phyloP scores from a whole-genome alignment of 2,888 invertebrate species.

The Caenorhabditis japonica region DNA sequence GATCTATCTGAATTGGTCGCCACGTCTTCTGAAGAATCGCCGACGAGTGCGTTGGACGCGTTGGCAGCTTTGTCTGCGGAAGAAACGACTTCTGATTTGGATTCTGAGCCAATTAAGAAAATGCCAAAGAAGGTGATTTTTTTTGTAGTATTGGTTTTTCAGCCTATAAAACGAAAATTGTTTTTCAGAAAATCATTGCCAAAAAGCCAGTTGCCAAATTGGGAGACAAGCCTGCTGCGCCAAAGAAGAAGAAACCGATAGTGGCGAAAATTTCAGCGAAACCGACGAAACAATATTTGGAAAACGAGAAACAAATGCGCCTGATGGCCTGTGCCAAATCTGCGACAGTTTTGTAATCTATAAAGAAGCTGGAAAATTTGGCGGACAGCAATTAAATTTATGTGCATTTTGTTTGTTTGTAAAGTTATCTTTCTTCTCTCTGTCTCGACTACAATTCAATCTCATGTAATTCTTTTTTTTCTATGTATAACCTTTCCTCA shows the following conservation, averaged over 20 bases:
- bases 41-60: conserved; percentile 4
- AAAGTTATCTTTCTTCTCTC: conserved; percentile 7
- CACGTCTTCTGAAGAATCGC: not conserved
- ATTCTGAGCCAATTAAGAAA: conserved; percentile 27
- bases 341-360: conserved; percentile 7
- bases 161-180: no score
- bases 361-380: not conserved
- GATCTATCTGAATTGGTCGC: conserved; percentile 4
- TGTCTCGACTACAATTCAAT: conserved; percentile 3
- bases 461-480: conserved; percentile 2
- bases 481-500: not conserved
- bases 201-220: conserved; percentile 10
- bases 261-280: conserved; percentile 25
- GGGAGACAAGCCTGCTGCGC: not conserved
- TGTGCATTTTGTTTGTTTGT: not conserved
- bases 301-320: conserved; percentile 44
- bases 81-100: conserved; percentile 51
- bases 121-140: conserved; percentile 24
- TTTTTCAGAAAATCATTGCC: conserved; percentile 20
- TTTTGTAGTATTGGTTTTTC: no score
- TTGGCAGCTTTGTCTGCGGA: conserved; percentile 42
- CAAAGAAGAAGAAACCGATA: conserved; percentile 33
- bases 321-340: conserved; percentile 64
- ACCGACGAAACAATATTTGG: conserved; percentile 39
- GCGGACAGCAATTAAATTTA: not conserved